Evolutionary conservation across 2,797 vertebrate genomes (phyloP).

Genomic region (Muscicapa striata): DNA sequence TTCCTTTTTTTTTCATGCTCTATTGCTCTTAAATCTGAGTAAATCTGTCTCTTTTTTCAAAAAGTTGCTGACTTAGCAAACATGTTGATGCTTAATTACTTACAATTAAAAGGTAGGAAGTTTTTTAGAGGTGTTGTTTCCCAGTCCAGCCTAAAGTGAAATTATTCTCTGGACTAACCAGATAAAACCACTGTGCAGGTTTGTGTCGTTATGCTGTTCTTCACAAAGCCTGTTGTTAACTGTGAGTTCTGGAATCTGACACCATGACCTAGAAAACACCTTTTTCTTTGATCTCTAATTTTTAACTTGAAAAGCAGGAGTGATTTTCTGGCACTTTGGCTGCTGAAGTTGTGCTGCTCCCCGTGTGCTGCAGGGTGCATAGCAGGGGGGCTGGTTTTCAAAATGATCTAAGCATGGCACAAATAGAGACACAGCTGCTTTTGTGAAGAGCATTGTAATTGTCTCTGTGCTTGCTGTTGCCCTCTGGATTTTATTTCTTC

Average conservation of each 20-base stretch:
- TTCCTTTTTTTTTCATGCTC: not conserved
- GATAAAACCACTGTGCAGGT: not conserved
- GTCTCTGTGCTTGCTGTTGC: not conserved
- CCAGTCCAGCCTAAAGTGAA: not conserved
- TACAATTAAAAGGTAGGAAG: not conserved
- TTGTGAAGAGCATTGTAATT: not conserved
- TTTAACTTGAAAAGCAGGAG: not conserved
- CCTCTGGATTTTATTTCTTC: not conserved
- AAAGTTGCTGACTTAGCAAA: not conserved
- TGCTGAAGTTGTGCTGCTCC: not conserved
- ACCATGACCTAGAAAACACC: not conserved
- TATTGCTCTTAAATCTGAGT: not conserved
- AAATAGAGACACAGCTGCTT: not conserved
- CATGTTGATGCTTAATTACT: not conserved
- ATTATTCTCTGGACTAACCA: not conserved
- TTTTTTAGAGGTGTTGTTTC: not conserved
- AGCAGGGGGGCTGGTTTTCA: conserved; percentile 23
- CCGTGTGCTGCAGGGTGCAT: not conserved
- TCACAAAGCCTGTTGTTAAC: not conserved
- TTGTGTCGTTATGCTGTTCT: not conserved
- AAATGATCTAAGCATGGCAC: not conserved
- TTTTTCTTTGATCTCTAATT: not conserved
- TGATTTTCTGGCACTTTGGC: not conserved
- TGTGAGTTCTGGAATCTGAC: not conserved
- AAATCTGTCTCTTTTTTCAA: not conserved